phyloP scores from a whole-genome alignment of 2,113 vertebrate species.

The Proteles cristata region DNA sequence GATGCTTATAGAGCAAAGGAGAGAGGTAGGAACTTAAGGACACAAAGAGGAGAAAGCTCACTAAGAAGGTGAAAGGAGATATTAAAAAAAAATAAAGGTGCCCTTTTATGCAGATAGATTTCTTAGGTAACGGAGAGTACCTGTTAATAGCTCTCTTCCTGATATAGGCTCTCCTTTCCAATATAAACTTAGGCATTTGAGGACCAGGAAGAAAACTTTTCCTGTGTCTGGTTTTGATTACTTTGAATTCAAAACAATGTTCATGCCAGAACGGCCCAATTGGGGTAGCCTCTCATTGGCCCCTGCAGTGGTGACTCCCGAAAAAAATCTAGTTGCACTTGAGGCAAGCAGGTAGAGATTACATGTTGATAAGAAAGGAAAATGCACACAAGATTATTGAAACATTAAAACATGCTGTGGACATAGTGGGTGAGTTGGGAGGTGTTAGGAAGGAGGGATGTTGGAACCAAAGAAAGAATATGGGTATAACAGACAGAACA shows the following conservation, averaged over 20 bases:
- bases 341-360: not conserved
- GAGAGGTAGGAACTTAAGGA: no score
- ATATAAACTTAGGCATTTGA: not conserved
- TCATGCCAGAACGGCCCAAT: not conserved
- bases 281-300: not conserved
- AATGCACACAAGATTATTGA: no score
- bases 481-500: rapidly evolving
- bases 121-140: not conserved
- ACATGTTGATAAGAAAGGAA: not conserved
- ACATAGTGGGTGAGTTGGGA: no score
- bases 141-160: not conserved
- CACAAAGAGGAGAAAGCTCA: no score
- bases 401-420: not conserved
- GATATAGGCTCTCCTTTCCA: not conserved
- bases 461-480: not conserved
- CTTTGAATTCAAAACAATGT: not conserved
- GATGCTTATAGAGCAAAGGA: no score
- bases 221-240: not conserved
- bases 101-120: not conserved
- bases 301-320: not conserved
- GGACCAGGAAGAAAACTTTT: not conserved
- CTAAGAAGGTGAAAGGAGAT: not conserved
- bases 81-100: not conserved
- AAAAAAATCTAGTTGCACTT: not conserved
- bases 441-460: not conserved